Evolutionary conservation across 2,113 vertebrate genomes (phyloP).

Genomic region (Chlamydotis undulata): DNA sequence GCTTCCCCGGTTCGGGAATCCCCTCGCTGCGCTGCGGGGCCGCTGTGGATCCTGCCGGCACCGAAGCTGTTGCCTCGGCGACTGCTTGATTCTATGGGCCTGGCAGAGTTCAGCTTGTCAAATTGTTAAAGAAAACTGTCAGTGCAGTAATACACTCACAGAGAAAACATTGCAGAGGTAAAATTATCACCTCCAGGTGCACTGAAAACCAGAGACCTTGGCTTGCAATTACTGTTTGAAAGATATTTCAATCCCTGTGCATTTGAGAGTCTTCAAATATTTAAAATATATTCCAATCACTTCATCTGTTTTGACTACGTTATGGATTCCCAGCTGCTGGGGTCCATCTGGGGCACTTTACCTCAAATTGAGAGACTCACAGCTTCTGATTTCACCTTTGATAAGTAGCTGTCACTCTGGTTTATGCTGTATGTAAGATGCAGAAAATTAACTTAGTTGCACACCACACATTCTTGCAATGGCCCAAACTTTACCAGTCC

Average conservation of each 20-base stretch:
- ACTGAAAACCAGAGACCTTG: neutral
- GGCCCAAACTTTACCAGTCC: neutral
- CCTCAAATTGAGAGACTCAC: neutral
- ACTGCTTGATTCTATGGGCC: neutral
- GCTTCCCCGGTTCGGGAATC: too few relatives aligned
- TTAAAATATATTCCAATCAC: neutral
- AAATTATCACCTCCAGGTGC: conserved; percentile 27
- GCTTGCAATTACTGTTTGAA: conserved; percentile 19
- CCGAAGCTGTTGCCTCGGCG: too few relatives aligned
- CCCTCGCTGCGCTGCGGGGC: too few relatives aligned
- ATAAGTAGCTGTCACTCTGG: neutral
- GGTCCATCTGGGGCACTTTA: neutral
- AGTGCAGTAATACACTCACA: neutral
- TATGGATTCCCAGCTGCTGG: neutral
- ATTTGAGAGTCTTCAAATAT: conserved; percentile 28
- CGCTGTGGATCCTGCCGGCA: too few relatives aligned
- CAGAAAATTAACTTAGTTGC: neutral
- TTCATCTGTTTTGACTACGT: neutral
- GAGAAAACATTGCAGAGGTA: conserved; percentile 17
- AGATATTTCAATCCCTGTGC: neutral
- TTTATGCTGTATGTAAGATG: neutral
- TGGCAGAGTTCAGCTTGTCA: conserved; percentile 20
- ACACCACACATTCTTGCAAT: neutral
- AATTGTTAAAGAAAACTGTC: conserved; percentile 10
- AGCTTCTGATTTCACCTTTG: neutral